phyloP scores from a whole-genome alignment of 2,113 vertebrate genomes.

The Tautogolabrus adspersus region DNA sequence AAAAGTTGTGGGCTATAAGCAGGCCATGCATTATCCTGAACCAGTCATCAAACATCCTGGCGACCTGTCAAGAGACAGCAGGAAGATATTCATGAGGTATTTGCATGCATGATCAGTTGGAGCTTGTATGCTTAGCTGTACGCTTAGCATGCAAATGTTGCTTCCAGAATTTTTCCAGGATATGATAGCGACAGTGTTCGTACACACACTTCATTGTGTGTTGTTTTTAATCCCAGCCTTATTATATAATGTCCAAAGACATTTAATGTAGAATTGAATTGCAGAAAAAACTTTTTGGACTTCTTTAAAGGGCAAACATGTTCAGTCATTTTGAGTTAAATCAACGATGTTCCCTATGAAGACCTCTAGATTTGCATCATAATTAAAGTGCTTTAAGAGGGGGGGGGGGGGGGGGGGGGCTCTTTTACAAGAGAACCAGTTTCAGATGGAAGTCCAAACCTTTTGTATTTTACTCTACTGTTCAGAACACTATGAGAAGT shows the following conservation, averaged over 20 bases:
- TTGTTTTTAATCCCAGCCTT: slow-evolving; percentile 5
- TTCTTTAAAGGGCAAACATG: neutral
- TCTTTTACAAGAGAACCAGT: neutral
- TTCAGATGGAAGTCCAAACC: neutral
- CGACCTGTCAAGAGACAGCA: slow-evolving; percentile 30
- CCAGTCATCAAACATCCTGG: slow-evolving; percentile 35
- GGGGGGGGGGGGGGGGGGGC: neutral
- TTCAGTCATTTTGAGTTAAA: neutral
- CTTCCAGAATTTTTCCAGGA: slow-evolving; percentile 44
- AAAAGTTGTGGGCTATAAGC: neutral
- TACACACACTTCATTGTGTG: neutral
- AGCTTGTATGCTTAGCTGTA: slow-evolving; percentile 8
- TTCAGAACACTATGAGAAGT: neutral
- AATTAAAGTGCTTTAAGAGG: too few species aligned
- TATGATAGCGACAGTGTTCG: neutral
- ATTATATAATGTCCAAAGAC: neutral
- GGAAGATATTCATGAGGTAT: slow-evolving; percentile 53
- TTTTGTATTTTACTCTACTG: too few species aligned
- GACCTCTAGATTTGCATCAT: neutral
- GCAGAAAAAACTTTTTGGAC: neutral
- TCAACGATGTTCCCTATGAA: neutral
- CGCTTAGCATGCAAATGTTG: slow-evolving; percentile 68
- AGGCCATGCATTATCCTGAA: neutral
- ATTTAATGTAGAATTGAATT: slow-evolving; percentile 2
- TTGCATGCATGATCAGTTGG: slow-evolving; percentile 59